Percentiles rank a stretch among this genome's conserved stretches.
phyloP scores from a whole-genome alignment of 2,797 vertebrate species.

The Petrocephalus schoutedeni region DNA sequence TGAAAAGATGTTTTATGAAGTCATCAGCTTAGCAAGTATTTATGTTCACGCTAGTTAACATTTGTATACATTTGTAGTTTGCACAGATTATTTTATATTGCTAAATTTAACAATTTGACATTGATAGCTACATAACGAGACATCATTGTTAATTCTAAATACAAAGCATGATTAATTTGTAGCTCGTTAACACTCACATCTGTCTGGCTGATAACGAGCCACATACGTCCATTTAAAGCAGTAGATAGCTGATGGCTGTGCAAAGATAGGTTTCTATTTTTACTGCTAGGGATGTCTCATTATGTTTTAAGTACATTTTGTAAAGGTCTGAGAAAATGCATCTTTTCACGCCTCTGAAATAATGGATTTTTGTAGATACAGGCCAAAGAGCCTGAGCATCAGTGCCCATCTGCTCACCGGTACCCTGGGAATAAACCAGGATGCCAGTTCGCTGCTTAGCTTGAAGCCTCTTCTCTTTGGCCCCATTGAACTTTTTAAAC shows the following conservation, averaged over 20 bases:
- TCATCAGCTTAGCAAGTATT: not conserved
- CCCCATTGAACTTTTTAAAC: not conserved
- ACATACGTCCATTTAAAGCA: not conserved
- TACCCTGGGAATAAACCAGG: not conserved
- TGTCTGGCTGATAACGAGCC: not conserved
- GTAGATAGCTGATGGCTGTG: not conserved
- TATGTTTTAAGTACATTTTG: not conserved
- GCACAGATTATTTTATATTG: not conserved
- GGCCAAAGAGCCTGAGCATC: not conserved
- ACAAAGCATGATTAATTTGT: not conserved
- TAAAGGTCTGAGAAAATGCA: not conserved
- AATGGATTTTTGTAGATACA: not conserved
- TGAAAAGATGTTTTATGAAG: not conserved
- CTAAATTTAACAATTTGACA: not conserved
- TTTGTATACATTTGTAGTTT: not conserved
- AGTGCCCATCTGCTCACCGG: not conserved
- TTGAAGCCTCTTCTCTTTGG: not conserved
- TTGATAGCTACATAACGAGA: not conserved
- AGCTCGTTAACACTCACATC: not conserved
- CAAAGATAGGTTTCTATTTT: not conserved
- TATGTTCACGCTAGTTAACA: not conserved
- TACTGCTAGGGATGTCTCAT: not conserved
- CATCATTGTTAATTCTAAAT: not conserved
- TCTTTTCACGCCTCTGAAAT: not conserved
- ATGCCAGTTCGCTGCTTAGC: not conserved